Conservation (phyloP, 1,140 invertebrate species). For the Bombus soroeensis region DNA sequence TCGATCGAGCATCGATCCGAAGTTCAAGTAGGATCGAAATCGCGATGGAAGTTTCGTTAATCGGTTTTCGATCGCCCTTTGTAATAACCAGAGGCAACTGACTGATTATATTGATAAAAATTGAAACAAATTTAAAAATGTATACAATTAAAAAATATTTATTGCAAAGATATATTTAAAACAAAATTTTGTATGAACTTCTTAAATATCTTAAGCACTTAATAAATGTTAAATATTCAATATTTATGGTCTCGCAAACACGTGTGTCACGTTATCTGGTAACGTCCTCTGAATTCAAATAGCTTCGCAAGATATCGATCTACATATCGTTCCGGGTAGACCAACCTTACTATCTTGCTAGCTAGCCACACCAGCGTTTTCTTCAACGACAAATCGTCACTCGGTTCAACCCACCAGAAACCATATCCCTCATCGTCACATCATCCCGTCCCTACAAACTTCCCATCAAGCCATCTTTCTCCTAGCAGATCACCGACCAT, state of each 20-base stretch:
- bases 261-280: too few relatives aligned
- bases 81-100: too few relatives aligned
- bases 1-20: slow-evolving; percentile 11
- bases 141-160: too few relatives aligned
- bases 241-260: too few relatives aligned
- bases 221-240: too few relatives aligned
- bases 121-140: too few relatives aligned
- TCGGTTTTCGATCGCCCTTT: not conserved
- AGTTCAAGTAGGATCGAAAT: not conserved
- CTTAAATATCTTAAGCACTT: too few relatives aligned
- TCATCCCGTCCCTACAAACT: not conserved
- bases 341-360: not conserved
- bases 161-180: too few relatives aligned
- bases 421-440: not conserved
- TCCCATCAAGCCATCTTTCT: not conserved
- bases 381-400: not conserved
- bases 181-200: too few relatives aligned
- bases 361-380: not conserved
- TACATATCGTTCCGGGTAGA: not conserved
- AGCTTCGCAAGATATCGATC: not conserved
- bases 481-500: slow-evolving; percentile 10
- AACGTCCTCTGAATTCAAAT: too few relatives aligned
- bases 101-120: too few relatives aligned
- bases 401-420: not conserved
- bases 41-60: not conserved